Evolutionary conservation across 2,113 vertebrate genomes (phyloP).

Genomic region (Galbula dea): DNA sequence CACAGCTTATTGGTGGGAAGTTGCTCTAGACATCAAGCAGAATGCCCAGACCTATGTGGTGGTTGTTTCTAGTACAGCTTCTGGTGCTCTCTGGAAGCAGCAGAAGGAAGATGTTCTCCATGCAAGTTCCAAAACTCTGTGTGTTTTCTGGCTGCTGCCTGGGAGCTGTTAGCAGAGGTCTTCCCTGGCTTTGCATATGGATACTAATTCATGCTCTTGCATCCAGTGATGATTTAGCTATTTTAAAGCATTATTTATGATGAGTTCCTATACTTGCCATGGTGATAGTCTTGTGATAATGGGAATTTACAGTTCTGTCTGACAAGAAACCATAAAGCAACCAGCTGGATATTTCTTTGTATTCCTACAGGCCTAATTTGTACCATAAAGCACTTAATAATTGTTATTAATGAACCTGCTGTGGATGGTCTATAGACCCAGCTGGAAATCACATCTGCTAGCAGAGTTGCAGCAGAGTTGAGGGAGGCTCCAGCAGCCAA

Average conservation of each 20-base stretch:
- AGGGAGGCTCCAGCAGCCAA: slow-evolving; percentile 25
- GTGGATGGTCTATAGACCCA: slow-evolving; percentile 71
- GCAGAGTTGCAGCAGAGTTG: not conserved
- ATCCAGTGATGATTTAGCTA: slow-evolving; percentile 65
- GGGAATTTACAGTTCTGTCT: slow-evolving; percentile 69
- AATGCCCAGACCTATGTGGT: not conserved
- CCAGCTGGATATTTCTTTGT: slow-evolving; percentile 63
- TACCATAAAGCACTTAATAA: slow-evolving; percentile 79
- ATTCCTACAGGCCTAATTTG: slow-evolving; percentile 75
- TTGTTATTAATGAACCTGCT: slow-evolving; percentile 81
- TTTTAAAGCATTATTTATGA: slow-evolving; percentile 70
- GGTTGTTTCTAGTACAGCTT: accelerated
- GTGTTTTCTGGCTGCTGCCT: slow-evolving; percentile 16
- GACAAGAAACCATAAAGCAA: slow-evolving; percentile 67
- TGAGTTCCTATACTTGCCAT: slow-evolving; percentile 31
- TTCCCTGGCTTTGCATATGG: not conserved
- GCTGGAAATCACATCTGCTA: slow-evolving; percentile 79
- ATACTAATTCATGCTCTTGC: slow-evolving; percentile 55
- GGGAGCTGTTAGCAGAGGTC: slow-evolving; percentile 1
- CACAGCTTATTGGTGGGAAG: not conserved
- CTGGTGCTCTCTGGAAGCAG: not conserved
- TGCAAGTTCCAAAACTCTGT: not conserved
- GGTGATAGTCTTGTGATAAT: slow-evolving; percentile 67
- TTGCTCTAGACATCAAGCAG: not conserved
- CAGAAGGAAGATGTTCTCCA: not conserved